phyloP scores from a whole-genome alignment of 1,140 invertebrate species.

The Chironomus tepperi region DNA sequence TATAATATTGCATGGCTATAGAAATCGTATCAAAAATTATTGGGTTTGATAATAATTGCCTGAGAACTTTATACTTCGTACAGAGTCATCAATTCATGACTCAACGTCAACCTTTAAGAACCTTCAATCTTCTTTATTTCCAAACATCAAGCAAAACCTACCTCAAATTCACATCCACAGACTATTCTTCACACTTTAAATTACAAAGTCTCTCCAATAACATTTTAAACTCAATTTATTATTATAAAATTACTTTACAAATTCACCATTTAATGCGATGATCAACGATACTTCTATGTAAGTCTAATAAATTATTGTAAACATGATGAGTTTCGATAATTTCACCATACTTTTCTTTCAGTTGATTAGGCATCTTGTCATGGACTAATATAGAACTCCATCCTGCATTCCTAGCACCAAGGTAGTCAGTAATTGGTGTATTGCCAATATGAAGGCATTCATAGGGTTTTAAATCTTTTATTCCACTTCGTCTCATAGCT shows the following conservation, averaged over 20 bases:
- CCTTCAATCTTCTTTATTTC: no score
- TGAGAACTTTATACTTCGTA: no score
- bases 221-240: neutral
- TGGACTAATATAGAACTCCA: slow-evolving; percentile 64
- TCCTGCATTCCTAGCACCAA: slow-evolving; percentile 59
- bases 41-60: no score
- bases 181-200: no score
- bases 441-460: slow-evolving; percentile 79
- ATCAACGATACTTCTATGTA: slow-evolving; percentile 37
- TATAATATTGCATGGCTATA: no score
- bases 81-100: no score
- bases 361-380: slow-evolving; percentile 33
- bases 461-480: slow-evolving; percentile 41
- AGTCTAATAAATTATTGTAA: slow-evolving; percentile 37
- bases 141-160: no score
- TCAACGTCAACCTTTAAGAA: no score
- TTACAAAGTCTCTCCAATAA: neutral
- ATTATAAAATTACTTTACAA: neutral
- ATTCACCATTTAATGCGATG: slow-evolving; percentile 27
- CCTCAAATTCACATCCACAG: no score
- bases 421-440: slow-evolving; percentile 62
- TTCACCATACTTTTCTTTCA: slow-evolving; percentile 34
- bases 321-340: slow-evolving; percentile 34
- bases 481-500: slow-evolving; percentile 47
- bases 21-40: no score